Evolutionary conservation across 2,888 invertebrate genomes (phyloP), one percentile per base, ranked within the genome.

Genomic region (Calameuta filiformis): DNA sequence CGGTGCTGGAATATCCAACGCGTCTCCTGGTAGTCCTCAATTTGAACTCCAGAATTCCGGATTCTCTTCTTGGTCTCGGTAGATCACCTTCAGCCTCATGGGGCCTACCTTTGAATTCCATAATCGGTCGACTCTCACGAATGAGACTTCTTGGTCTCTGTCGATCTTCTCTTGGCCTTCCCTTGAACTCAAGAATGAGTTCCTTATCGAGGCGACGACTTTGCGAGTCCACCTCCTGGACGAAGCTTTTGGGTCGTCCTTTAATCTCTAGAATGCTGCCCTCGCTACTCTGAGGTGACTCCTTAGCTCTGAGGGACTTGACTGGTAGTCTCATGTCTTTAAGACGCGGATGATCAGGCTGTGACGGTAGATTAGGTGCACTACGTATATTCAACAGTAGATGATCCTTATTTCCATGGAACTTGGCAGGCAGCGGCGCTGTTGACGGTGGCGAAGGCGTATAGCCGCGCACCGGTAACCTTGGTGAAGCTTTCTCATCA

Each of bases 401-500:
- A 75, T 94, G 93, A 81, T 95, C 95, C 85, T 96, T 95, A 69
- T 89, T 89, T 12, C 87, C 87, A 84, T 94, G 94, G 92, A 96
- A 97, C 91, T 97, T 97, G 81, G 95, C 94, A 3, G 97, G 96
- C 84, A 97, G 92, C 34, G 97, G 97, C 1, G 96, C 96, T 33
- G 96, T 97, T 79, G 97, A 96, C 78, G 97, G 97, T 75, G 97
- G 96, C 71, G 96, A 96, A 15, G 96, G 96, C 4, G 96, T 96
- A 84, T 95, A 96, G 68, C 95, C 95, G 40, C 96, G 93, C 75
- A 94, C 91, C 1, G 95, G 94, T 83, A 95, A 89, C 86, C 95
- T 83, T 15, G 90, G 87, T 6, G 89, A 89, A 4, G 85, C 87
- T 77, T 91, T 90, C 77, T 91, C 91, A 77, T 91, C 90, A 78